These are phyloP conservation scores for Chloroceryle amazona DNA, from an alignment of 2,797 vertebrate genomes.

Conservation along the genomic window DNA sequence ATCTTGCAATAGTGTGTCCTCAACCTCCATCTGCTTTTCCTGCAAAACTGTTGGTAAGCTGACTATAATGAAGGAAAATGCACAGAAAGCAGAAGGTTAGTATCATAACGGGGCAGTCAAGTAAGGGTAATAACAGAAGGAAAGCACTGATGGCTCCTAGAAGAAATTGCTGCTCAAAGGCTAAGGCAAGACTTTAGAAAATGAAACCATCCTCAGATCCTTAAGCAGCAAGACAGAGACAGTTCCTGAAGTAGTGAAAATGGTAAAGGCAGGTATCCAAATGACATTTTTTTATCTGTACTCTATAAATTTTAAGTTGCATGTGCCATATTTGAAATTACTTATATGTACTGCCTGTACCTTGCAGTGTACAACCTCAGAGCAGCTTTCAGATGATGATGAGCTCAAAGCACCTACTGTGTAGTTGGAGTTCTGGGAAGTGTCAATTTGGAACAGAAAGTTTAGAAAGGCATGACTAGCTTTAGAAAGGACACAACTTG, in stretches of 20 bases:
- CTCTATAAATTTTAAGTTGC: background rate
- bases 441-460: background rate
- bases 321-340: background rate
- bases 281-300: background rate
- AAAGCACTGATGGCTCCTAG: background rate
- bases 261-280: background rate
- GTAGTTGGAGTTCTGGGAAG: background rate
- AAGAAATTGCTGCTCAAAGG: background rate
- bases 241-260: background rate
- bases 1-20: accelerated
- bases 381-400: background rate
- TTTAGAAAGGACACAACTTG: background rate
- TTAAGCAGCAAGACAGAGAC: background rate
- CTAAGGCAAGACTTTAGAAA: background rate
- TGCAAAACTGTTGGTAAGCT: background rate
- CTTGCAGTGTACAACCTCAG: background rate
- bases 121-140: background rate
- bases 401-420: background rate
- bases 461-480: background rate
- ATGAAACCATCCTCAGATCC: background rate
- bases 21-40: background rate
- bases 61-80: background rate
- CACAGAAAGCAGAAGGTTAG: background rate
- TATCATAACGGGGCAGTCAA: background rate
- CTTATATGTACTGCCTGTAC: background rate